Percentiles rank a stretch among this genome's conserved stretches.
Conservation (phyloP, 2,797 vertebrate species). For the Denticeps clupeoides region DNA sequence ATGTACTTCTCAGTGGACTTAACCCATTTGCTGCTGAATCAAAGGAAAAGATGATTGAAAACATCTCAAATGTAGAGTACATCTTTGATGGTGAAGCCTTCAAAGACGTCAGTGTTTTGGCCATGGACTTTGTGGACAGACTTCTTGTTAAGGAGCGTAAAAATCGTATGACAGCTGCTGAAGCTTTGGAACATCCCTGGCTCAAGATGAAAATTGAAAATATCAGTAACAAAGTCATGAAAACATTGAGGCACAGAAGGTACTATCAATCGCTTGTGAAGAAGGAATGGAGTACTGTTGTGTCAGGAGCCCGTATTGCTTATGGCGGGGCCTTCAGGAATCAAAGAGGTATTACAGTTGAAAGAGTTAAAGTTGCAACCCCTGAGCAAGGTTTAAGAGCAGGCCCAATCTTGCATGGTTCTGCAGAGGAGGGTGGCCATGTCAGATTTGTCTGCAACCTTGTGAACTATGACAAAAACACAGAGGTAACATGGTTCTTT, state of each 20-base stretch:
- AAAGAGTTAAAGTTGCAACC: constrained; percentile 87
- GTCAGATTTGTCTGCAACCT: constrained; percentile 82
- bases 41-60: constrained; percentile 85
- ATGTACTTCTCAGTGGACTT: constrained; percentile 83
- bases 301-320: constrained; percentile 83
- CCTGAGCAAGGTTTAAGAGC: constrained; percentile 78
- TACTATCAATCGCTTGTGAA: constrained; percentile 89
- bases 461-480: constrained; percentile 80
- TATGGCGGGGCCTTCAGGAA: constrained; percentile 85
- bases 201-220: constrained; percentile 84
- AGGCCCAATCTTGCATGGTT: constrained; percentile 81
- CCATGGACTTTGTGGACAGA: constrained; percentile 94
- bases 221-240: constrained; percentile 81
- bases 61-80: constrained; percentile 87
- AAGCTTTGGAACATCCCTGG: constrained; percentile 89
- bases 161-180: constrained; percentile 88
- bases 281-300: constrained; percentile 80
- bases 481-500: constrained; percentile 88
- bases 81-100: constrained; percentile 91
- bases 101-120: constrained; percentile 82
- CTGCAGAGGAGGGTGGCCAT: constrained; percentile 83
- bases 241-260: constrained; percentile 86
- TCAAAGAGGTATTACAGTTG: constrained; percentile 78
- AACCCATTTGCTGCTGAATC: constrained; percentile 96
- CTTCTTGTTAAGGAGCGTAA: constrained; percentile 86